Percentiles rank a stretch among this genome's conserved stretches.
phyloP scores from a whole-genome alignment of 2,113 vertebrate genomes.

The Phyllostomus hastatus region DNA sequence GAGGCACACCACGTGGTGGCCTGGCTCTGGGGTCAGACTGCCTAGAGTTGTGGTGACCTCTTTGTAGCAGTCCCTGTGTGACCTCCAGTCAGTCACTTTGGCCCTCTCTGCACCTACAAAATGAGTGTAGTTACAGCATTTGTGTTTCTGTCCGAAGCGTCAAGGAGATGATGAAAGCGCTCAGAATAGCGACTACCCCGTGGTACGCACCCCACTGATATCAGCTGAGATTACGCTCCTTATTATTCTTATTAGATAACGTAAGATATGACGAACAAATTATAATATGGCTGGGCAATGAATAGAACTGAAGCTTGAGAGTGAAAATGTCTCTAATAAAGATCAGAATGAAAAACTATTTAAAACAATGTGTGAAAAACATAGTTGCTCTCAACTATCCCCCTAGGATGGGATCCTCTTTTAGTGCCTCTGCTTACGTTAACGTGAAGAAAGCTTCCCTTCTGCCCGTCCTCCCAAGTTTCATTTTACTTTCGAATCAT shows the following conservation, averaged over 20 bases:
- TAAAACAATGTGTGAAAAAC: neutral
- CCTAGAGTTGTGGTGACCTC: neutral
- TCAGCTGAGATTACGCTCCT: neutral
- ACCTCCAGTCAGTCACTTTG: neutral
- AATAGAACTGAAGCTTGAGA: neutral
- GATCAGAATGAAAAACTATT: neutral
- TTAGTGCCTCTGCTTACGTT: neutral
- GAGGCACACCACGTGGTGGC: fast-evolving
- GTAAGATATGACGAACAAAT: neutral
- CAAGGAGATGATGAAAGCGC: neutral
- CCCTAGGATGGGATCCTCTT: too few relatives aligned
- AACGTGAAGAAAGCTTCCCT: neutral
- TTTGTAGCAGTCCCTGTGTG: neutral
- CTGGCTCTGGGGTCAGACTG: too few relatives aligned
- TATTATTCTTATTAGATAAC: neutral
- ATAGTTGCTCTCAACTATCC: neutral
- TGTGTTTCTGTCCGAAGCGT: neutral
- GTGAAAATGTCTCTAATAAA: neutral
- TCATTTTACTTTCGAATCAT: neutral
- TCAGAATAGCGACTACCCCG: neutral
- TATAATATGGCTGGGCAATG: neutral
- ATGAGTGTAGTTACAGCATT: neutral
- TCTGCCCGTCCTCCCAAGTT: neutral
- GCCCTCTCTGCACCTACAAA: neutral
- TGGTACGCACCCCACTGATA: neutral